Evolutionary conservation across 2,797 vertebrate genomes (phyloP).

Genomic region (Adelosebastes latens): DNA sequence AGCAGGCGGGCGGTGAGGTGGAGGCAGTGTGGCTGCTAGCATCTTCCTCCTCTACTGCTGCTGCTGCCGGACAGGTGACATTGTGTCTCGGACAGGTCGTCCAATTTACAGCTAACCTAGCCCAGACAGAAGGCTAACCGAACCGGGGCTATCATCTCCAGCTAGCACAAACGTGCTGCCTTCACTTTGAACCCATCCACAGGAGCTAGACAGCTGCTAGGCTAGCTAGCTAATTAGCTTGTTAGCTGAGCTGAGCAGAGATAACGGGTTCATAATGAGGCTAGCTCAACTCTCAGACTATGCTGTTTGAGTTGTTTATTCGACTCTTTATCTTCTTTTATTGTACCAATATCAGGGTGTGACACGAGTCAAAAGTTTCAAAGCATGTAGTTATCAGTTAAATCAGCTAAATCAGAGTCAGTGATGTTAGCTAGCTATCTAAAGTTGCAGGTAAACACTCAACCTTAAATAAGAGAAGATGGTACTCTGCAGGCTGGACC

Average conservation of each 20-base stretch:
- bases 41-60: background rate
- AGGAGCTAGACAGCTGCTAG: conserved; percentile 42
- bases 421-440: background rate
- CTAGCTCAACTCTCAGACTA: background rate
- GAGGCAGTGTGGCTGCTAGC: background rate
- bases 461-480: background rate
- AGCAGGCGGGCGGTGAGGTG: conserved; percentile 2
- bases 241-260: conserved; percentile 9
- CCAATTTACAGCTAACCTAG: conserved; percentile 7
- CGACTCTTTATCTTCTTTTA: too few relatives aligned
- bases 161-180: conserved; percentile 57
- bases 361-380: background rate
- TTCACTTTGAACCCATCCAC: conserved; percentile 22
- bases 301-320: background rate
- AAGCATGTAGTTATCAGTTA: background rate
- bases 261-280: background rate
- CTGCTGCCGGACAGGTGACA: conserved; percentile 72
- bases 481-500: background rate
- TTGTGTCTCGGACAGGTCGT: conserved; percentile 66
- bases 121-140: too few relatives aligned
- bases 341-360: too few relatives aligned
- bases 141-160: too few relatives aligned
- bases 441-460: background rate
- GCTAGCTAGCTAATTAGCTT: conserved; percentile 40
- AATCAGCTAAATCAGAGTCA: background rate